phyloP scores from a whole-genome alignment of 2,797 vertebrate species.

The Liparis tanakae region DNA sequence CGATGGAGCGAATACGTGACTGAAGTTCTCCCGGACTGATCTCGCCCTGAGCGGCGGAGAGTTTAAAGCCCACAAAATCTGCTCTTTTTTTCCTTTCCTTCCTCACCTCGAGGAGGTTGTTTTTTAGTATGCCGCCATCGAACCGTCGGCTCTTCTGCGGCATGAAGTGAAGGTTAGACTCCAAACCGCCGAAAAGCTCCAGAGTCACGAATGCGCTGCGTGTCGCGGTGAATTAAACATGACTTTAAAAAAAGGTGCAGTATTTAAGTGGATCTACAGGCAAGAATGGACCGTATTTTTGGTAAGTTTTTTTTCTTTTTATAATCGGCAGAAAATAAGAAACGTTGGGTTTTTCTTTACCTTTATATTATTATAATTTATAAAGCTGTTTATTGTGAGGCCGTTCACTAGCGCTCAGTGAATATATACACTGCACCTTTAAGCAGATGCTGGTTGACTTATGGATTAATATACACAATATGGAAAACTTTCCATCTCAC shows the following conservation, averaged over 20 bases:
- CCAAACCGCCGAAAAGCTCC: too few relatives aligned
- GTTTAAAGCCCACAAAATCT: slow-evolving; percentile 31
- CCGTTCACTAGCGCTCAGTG: background rate
- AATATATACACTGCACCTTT: too few relatives aligned
- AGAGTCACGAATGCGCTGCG: slow-evolving; percentile 7
- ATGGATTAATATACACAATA: too few relatives aligned
- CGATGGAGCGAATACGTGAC: slow-evolving; percentile 15
- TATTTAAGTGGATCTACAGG: background rate
- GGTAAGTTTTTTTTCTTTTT: too few relatives aligned
- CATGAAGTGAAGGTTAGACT: slow-evolving; percentile 22
- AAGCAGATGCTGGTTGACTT: too few relatives aligned
- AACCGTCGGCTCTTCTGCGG: slow-evolving; percentile 24
- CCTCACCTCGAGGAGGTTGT: slow-evolving; percentile 26
- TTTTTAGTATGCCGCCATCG: slow-evolving; percentile 42
- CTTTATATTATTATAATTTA: too few relatives aligned
- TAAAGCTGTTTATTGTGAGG: too few relatives aligned
- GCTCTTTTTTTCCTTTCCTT: slow-evolving; percentile 26
- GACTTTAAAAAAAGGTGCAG: background rate
- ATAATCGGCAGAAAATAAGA: background rate
- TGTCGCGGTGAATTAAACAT: slow-evolving; percentile 13
- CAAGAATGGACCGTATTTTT: background rate
- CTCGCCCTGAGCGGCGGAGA: slow-evolving; percentile 37
- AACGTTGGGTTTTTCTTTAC: background rate
- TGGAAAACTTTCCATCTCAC: too few relatives aligned
- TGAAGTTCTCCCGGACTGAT: slow-evolving; percentile 46